Conservation (phyloP, 2,888 invertebrate species). For the Fragum fragum region DNA sequence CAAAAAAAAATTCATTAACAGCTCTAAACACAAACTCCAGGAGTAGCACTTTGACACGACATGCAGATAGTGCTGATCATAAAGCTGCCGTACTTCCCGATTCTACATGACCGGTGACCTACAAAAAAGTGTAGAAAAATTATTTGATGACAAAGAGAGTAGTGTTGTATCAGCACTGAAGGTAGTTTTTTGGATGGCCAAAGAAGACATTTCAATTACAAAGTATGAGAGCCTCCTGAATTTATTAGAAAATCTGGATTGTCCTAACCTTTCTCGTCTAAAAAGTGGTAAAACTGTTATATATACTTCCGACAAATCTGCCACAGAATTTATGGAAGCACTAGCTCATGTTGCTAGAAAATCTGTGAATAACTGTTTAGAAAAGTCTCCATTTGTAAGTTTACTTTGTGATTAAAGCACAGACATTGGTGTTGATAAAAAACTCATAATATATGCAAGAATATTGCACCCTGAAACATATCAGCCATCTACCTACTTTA, state of each 20-base stretch:
- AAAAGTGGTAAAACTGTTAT: constrained; percentile 25
- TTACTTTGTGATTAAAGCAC: constrained; percentile 46
- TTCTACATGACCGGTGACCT: constrained; percentile 4
- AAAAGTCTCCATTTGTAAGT: constrained; percentile 24
- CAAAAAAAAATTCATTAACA: constrained; percentile 40
- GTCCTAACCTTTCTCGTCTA: constrained; percentile 16
- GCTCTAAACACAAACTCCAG: constrained; percentile 40
- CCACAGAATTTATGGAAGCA: constrained; percentile 14
- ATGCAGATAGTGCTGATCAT: constrained; percentile 38
- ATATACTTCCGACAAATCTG: constrained; percentile 34
- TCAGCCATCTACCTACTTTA: constrained; percentile 22
- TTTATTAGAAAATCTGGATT: constrained; percentile 28
- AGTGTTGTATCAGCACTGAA: constrained; percentile 28
- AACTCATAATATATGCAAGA: constrained; percentile 29
- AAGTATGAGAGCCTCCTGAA: constrained; percentile 36
- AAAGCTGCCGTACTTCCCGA: constrained; percentile 28
- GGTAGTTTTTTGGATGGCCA: constrained; percentile 30
- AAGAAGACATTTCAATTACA: constrained; percentile 25
- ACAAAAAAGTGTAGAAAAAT: constrained; percentile 26
- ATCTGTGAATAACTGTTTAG: neutral
- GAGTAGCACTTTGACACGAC: constrained; percentile 39
- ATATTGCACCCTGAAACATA: constrained; percentile 21
- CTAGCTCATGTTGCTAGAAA: no score
- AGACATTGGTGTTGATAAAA: constrained; percentile 32
- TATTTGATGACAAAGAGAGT: constrained; percentile 24